Conservation (phyloP, 2,888 invertebrate species). For the Choreutis nemorana region DNA sequence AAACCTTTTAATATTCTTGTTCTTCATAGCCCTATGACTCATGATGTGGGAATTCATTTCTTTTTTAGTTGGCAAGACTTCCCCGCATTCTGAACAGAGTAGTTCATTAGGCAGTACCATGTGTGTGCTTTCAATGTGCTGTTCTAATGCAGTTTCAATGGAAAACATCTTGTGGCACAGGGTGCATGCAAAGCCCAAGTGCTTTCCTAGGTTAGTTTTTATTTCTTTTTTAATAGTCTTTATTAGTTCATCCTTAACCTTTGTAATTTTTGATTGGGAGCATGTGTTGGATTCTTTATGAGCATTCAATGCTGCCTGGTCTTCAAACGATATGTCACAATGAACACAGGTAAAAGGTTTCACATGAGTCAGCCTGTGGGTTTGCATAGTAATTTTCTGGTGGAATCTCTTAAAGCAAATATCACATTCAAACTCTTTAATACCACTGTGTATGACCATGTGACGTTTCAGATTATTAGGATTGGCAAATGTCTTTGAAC, state of each 20-base stretch:
- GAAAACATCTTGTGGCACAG: conserved; percentile 59
- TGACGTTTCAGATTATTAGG: conserved; percentile 57
- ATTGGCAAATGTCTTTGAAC: conserved; percentile 55
- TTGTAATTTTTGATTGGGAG: conserved; percentile 29
- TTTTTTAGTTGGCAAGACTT: conserved; percentile 34
- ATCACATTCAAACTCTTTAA: conserved; percentile 54
- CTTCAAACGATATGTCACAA: conserved; percentile 42
- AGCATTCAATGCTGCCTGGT: conserved; percentile 21
- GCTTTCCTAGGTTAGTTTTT: conserved; percentile 41
- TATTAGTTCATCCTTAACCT: conserved; percentile 47
- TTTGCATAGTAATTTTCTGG: conserved; percentile 60
- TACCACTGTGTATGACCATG: conserved; percentile 55
- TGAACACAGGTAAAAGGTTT: conserved; percentile 38
- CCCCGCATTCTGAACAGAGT: conserved; percentile 44
- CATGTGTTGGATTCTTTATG: conserved; percentile 38
- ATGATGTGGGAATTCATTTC: conserved; percentile 37
- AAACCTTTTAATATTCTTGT: conserved; percentile 37
- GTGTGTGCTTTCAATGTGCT: conserved; percentile 47
- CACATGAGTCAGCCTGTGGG: conserved; percentile 48
- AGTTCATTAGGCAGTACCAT: conserved; percentile 36
- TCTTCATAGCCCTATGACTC: conserved; percentile 29
- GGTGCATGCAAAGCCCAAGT: conserved; percentile 50
- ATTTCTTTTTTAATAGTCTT: conserved; percentile 51
- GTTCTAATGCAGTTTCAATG: conserved; percentile 45
- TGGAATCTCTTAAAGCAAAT: conserved; percentile 52